phyloP scores from a whole-genome alignment of 2,797 vertebrate genomes.

The Anolis apletophallus region DNA sequence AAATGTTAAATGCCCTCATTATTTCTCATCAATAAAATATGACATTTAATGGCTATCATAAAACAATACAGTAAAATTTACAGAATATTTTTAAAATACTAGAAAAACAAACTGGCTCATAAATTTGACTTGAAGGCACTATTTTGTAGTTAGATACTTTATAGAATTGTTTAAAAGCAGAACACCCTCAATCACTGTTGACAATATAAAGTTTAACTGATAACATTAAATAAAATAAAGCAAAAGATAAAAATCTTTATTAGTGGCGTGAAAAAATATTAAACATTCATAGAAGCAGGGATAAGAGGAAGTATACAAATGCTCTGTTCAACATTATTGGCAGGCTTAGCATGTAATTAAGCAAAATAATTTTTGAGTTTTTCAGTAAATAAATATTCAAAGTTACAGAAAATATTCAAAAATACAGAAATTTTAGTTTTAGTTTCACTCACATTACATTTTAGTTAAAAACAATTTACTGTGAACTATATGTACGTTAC shows the following conservation, averaged over 20 bases:
- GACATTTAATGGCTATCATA: constrained; percentile 33
- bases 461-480: neutral
- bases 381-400: neutral
- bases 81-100: neutral
- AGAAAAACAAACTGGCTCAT: constrained; percentile 37
- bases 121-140: constrained; percentile 50
- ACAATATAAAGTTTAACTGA: constrained; percentile 22
- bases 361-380: neutral
- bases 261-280: neutral
- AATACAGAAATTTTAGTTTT: neutral
- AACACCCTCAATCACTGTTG: constrained; percentile 30
- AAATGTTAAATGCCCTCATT: neutral
- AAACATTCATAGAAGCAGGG: neutral
- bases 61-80: constrained; percentile 36
- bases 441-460: neutral
- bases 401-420: neutral
- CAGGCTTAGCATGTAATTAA: neutral
- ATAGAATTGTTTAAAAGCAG: constrained; percentile 30
- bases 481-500: neutral
- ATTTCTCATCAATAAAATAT: constrained; percentile 37
- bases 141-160: constrained; percentile 23
- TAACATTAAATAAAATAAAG: neutral
- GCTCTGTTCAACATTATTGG: neutral
- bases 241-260: constrained; percentile 23
- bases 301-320: neutral